phyloP scores from a whole-genome alignment of 2,797 vertebrate genomes.

The Cyclura pinguis region DNA sequence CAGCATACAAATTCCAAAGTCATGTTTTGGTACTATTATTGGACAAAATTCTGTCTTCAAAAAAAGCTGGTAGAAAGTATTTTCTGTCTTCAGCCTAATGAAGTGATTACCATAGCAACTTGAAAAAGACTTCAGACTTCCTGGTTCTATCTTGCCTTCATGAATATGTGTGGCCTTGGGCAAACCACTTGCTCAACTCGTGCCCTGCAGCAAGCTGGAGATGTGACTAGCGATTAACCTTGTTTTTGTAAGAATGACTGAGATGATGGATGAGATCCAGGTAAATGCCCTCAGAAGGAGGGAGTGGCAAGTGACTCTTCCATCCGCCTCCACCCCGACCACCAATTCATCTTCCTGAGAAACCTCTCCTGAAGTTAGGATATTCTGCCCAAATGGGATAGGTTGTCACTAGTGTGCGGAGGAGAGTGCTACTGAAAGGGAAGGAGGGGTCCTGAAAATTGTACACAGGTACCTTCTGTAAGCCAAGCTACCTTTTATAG shows the following conservation, averaged over 20 bases:
- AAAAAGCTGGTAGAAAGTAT: too few species aligned
- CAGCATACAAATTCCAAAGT: neutral
- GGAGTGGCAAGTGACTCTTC: neutral
- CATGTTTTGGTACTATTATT: too few species aligned
- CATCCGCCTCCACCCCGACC: neutral
- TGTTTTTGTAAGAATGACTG: neutral
- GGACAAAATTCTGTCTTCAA: too few species aligned
- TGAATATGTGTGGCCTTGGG: neutral
- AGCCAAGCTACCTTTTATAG: neutral
- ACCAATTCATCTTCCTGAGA: neutral
- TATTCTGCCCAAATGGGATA: neutral
- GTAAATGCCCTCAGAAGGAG: neutral
- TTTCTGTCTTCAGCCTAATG: too few species aligned
- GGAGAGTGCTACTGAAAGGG: neutral
- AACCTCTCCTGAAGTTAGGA: neutral
- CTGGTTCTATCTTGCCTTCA: neutral
- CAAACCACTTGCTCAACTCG: neutral
- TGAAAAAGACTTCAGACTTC: neutral
- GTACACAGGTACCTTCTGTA: neutral
- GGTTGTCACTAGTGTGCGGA: neutral
- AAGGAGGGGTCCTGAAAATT: neutral
- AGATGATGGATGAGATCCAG: neutral
- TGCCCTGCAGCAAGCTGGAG: neutral
- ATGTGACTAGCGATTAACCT: neutral
- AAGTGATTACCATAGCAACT: too few species aligned